Evolutionary conservation across 2,888 invertebrate species (phyloP).

Genomic region (Mythimna loreyi): DNA sequence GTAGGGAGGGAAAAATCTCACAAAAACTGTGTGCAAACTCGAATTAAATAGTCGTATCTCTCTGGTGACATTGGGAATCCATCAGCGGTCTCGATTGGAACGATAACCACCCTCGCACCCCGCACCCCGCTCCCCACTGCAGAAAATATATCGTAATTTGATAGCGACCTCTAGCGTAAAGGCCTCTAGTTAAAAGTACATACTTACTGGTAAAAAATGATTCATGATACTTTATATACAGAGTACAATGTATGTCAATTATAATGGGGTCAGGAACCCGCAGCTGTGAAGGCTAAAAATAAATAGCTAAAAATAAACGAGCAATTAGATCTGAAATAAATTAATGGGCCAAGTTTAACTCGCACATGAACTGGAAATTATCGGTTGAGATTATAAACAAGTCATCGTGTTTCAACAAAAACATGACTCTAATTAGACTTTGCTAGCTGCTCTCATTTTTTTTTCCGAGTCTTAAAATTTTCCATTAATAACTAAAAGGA

Average conservation of each 20-base stretch:
- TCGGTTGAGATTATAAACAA: conserved; percentile 14
- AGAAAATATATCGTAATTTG: conserved; percentile 83
- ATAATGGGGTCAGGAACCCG: conserved; percentile 34
- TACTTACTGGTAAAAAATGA: background rate
- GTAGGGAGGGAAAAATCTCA: conserved; percentile 73
- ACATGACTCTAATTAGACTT: background rate
- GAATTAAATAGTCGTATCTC: conserved; percentile 87
- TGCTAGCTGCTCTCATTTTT: too few species aligned
- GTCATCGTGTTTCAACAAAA: background rate
- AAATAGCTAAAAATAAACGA: conserved; percentile 36
- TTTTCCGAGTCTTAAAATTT: background rate
- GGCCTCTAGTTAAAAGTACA: background rate
- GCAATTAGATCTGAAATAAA: conserved; percentile 39
- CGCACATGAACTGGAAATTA: conserved; percentile 10
- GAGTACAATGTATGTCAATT: conserved; percentile 23
- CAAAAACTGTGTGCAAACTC: conserved; percentile 84
- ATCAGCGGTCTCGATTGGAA: conserved; percentile 82
- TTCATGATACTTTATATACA: background rate
- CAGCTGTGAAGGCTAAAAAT: conserved; percentile 33
- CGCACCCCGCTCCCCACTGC: conserved; percentile 43
- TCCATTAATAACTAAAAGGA: too few species aligned
- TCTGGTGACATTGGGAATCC: conserved; percentile 83
- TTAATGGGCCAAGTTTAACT: conserved; percentile 42
- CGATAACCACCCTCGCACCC: conserved; percentile 72
- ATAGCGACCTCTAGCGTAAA: conserved; percentile 64